These are phyloP conservation scores for Argya squamiceps DNA, from an alignment of 2,797 vertebrate genomes.

Conservation along the genomic window DNA sequence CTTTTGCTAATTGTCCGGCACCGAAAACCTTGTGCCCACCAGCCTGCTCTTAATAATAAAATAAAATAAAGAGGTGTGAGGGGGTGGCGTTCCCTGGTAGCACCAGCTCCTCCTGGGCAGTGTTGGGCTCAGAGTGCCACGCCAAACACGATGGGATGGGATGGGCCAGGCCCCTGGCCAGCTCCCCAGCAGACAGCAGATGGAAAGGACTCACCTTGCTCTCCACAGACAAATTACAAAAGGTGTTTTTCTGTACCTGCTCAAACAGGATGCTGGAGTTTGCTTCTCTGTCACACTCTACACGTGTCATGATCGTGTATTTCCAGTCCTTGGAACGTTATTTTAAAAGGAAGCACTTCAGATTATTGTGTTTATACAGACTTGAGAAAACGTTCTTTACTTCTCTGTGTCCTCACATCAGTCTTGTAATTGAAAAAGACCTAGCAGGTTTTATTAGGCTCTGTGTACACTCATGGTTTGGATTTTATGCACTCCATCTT, in stretches of 20 bases:
- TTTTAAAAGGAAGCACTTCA: background rate
- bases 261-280: rapidly evolving
- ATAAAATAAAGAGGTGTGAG: background rate
- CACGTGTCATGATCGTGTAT: rapidly evolving
- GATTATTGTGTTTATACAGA: background rate
- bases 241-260: background rate
- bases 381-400: background rate
- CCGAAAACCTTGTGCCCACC: background rate
- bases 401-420: background rate
- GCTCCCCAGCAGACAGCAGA: rapidly evolving
- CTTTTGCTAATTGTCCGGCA: slow-evolving; percentile 55
- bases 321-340: rapidly evolving
- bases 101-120: too few relatives aligned
- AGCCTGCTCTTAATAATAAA: background rate
- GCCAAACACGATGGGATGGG: background rate
- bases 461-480: background rate
- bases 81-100: background rate
- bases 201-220: background rate
- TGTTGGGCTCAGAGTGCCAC: background rate
- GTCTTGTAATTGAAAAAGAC: background rate
- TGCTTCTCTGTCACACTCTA: rapidly evolving
- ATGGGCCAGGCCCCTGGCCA: rapidly evolving
- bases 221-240: background rate
- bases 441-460: background rate
- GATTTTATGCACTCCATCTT: background rate